Percentiles rank a stretch among this genome's conserved stretches.
Evolutionary conservation across 2,113 vertebrate species (phyloP).

Genomic region (Chaetodon trifascialis): DNA sequence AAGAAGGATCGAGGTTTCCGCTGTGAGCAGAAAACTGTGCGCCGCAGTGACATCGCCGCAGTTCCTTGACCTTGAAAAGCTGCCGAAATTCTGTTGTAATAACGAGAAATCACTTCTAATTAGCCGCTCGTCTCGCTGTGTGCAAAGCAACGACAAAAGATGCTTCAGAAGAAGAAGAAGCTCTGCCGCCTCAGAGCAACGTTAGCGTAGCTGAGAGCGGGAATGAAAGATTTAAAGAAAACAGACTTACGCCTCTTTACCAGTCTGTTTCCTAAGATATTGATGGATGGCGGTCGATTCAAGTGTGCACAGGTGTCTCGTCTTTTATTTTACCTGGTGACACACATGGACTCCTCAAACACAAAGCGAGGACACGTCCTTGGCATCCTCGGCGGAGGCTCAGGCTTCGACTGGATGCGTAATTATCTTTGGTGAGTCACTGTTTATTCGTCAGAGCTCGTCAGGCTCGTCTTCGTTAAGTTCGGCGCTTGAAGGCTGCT

Average conservation of each 20-base stretch:
- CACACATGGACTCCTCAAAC: no score
- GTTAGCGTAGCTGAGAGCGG: background rate
- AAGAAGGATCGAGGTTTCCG: background rate
- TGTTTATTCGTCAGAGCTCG: no score
- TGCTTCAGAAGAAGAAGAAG: no score
- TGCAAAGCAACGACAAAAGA: background rate
- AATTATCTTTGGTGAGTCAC: no score
- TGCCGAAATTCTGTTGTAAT: slow-evolving; percentile 6
- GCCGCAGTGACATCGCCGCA: background rate
- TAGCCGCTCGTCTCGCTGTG: background rate
- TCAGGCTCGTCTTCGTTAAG: no score
- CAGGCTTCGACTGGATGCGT: no score
- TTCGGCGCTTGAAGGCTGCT: no score
- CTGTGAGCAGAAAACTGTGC: background rate
- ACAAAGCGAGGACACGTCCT: no score
- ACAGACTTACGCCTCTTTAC: background rate
- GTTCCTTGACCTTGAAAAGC: slow-evolving; percentile 8
- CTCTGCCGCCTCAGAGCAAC: background rate
- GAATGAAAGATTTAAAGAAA: background rate
- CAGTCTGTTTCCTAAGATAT: background rate
- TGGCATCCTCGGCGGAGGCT: no score
- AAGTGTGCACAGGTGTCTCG: no score
- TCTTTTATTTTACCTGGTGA: no score
- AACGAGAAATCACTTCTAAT: background rate
- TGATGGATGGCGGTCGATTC: background rate